Conservation (phyloP, 2,113 vertebrate genomes). For the Phocoena phocoena region DNA sequence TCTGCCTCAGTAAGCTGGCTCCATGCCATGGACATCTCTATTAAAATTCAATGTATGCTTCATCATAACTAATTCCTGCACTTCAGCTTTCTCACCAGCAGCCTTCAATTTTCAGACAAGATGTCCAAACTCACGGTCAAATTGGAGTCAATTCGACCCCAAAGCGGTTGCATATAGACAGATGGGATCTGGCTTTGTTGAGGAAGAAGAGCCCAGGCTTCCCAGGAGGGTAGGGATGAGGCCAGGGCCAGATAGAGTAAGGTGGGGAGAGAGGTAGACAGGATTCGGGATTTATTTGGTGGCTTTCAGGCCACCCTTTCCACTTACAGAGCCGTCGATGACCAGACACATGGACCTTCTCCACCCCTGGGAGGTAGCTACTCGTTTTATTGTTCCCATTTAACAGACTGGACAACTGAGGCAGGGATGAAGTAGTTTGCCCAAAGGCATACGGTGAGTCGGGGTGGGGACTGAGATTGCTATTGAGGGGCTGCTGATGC, state of each 20-base stretch:
- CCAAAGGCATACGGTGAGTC: not conserved
- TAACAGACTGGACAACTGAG: not conserved
- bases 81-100: slow-evolving; percentile 68
- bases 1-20: slow-evolving; percentile 85
- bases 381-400: not conserved
- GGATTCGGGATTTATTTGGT: fast-evolving
- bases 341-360: not conserved
- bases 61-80: slow-evolving; percentile 82
- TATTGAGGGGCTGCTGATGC: fast-evolving
- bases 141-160: not conserved
- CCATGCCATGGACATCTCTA: slow-evolving; percentile 84
- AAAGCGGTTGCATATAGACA: not conserved
- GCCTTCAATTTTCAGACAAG: slow-evolving; percentile 74
- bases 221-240: not conserved
- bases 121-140: not conserved
- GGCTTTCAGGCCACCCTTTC: not conserved
- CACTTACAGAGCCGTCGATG: fast-evolving
- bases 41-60: slow-evolving; percentile 88
- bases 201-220: not conserved
- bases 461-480: too few species aligned
- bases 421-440: not conserved
- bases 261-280: fast-evolving
- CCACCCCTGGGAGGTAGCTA: not conserved
- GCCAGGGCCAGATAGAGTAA: not conserved
- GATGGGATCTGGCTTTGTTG: fast-evolving